These are phyloP conservation scores for Psittacula echo DNA, from an alignment of 2,797 vertebrate genomes.

Conservation along the genomic window DNA sequence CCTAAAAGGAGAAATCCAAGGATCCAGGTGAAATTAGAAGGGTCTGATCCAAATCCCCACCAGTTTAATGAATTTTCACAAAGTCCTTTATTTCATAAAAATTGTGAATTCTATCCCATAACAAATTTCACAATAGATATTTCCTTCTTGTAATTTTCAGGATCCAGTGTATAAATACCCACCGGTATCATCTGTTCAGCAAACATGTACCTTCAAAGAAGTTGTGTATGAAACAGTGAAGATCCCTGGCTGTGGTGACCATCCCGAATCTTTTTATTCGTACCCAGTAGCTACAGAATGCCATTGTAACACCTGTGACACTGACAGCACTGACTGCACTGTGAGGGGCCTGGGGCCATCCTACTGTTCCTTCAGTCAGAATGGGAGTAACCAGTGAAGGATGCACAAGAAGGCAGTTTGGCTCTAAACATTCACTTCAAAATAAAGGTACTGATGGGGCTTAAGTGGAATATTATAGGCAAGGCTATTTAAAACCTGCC, in stretches of 20 bases:
- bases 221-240: constrained; percentile 84
- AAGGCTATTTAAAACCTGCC: neutral
- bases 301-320: constrained; percentile 83
- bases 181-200: constrained; percentile 73
- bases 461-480: neutral
- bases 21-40: neutral
- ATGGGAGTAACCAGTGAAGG: constrained; percentile 59
- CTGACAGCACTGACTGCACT: constrained; percentile 82
- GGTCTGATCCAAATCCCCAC: neutral
- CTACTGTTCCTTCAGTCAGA: constrained; percentile 81
- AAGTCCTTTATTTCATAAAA: neutral
- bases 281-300: constrained; percentile 90
- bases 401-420: neutral
- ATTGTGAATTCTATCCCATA: neutral
- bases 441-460: neutral
- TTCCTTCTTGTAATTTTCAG: constrained; percentile 72
- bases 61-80: neutral
- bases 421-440: neutral
- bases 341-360: constrained; percentile 73
- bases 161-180: constrained; percentile 82
- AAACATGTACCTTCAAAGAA: constrained; percentile 85
- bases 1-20: neutral
- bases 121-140: neutral
- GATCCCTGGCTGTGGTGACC: constrained; percentile 83
- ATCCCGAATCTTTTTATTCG: constrained; percentile 76